Evolutionary conservation across 2,113 vertebrate genomes (phyloP), one percentile per base, ranked within the genome.

Genomic region (Pseudorhombus dupliciocellatus): DNA sequence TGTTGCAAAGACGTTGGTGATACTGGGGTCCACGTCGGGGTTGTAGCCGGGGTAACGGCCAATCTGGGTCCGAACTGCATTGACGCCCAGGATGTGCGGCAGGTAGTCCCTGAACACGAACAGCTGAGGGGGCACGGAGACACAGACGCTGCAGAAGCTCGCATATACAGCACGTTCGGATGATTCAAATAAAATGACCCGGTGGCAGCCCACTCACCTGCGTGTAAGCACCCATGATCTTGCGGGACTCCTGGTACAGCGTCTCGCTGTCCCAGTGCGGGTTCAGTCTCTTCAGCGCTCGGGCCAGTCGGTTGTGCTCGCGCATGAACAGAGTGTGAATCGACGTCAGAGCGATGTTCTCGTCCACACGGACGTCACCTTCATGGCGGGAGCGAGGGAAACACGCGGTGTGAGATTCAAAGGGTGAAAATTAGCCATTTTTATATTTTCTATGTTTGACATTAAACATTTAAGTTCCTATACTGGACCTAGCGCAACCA

Each of bases 51-150:
- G 40, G 65, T 96, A 97, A 1, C 0, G 21, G 6, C 94, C 94
- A 0, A 98, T 84, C 11, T 87, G 12, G 3, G 18, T 91, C 20
- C 0, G 21, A 63, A 91, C 86, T 1, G 64, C 86, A 0, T 0
- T 11, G 1, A 44, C 31, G 51, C 97, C 93, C 90, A 85, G 57
- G 76, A 94, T 88, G 88, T 88, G 92, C 0, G 92, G 94, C 79
- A 98, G 84, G 70, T 96, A 98, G 75, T 98, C 95, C 62, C 92
- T 92, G 71, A 94, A 95, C 64, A 95, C 95, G 83, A 97, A 94
- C 69, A 95, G 80, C 96, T 98, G 81, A 52, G 24, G 55, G 16
- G 58, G 26, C n/a, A 50, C 22, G 66, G 12, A 7, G 11, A 48
- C 51, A 26, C n/a, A 10, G 9, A 10, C n/a, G 12, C 11, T 50